A percentile compares a stretch with the other conserved stretches of the same genome.
Evolutionary conservation across 2,797 vertebrate species (phyloP).

Genomic region (Pangasius mekongensis): DNA sequence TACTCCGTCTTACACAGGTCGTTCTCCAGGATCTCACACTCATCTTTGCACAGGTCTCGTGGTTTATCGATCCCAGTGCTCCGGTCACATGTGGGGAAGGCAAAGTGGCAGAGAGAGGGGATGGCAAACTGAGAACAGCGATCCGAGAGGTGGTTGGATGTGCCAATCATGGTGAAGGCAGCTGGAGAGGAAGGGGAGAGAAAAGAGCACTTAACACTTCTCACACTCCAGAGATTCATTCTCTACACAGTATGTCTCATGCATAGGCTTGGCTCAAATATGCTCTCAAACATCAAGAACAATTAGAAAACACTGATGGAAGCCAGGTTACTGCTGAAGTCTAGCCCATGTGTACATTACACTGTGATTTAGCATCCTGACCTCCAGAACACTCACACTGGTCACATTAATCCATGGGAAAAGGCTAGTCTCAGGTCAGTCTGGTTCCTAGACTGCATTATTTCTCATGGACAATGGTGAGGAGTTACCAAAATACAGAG

Average conservation of each 20-base stretch:
- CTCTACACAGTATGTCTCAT: not conserved
- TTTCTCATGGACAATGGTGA: slow-evolving; percentile 5
- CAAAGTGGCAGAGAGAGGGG: slow-evolving; percentile 96
- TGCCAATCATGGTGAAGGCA: slow-evolving; percentile 99
- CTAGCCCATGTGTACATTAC: not conserved
- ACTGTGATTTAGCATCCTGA: slow-evolving; percentile 32
- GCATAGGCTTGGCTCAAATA: not conserved
- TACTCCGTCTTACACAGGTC: slow-evolving; percentile 97
- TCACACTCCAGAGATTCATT: not conserved
- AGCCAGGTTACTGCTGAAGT: not conserved
- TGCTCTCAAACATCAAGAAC: not conserved
- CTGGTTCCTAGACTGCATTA: not conserved
- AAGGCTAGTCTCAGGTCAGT: not conserved
- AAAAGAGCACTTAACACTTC: not conserved
- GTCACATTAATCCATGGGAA: slow-evolving; percentile 2
- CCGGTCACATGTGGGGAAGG: slow-evolving; percentile 94
- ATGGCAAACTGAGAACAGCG: slow-evolving; percentile 98
- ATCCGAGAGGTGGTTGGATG: slow-evolving; percentile 94
- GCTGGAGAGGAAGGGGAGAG: slow-evolving; percentile 73
- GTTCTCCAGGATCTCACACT: slow-evolving; percentile 97
- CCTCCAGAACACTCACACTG: not conserved
- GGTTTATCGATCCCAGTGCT: slow-evolving; percentile 84
- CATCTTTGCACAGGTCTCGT: slow-evolving; percentile 92
- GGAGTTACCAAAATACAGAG: slow-evolving; percentile 24
- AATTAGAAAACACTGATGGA: not conserved